Conservation (phyloP, 2,888 invertebrate genomes). For the Anagyrus pseudococci region DNA sequence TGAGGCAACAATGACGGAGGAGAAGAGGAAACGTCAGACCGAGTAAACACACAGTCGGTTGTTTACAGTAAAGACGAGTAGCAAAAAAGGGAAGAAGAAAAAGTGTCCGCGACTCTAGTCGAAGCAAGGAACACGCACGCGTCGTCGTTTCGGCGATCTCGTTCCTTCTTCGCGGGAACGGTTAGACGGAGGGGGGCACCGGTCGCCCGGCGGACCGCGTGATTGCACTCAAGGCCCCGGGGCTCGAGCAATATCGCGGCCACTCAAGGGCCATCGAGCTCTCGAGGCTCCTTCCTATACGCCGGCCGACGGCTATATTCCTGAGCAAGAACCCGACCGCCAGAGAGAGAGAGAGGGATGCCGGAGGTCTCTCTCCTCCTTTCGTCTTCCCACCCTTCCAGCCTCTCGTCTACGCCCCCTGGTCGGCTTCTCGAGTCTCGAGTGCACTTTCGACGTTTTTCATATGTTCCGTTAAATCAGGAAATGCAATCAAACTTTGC, state of each 20-base stretch:
- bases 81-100: not conserved
- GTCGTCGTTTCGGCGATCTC: too few species aligned
- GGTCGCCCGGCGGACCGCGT: slow-evolving; percentile 41
- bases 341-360: too few species aligned
- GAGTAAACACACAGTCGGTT: not conserved
- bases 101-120: too few species aligned
- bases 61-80: not conserved
- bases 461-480: slow-evolving; percentile 39
- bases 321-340: slow-evolving; percentile 2
- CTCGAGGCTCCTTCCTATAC: too few species aligned
- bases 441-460: slow-evolving; percentile 39
- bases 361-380: slow-evolving; percentile 9
- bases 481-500: slow-evolving; percentile 38
- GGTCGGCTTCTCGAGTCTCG: slow-evolving; percentile 5
- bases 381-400: not conserved
- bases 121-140: too few species aligned
- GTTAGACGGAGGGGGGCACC: slow-evolving; percentile 21
- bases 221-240: slow-evolving; percentile 60
- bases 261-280: slow-evolving; percentile 61
- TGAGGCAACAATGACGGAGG: slow-evolving; percentile 9
- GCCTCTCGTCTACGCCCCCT: slow-evolving; percentile 24
- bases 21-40: slow-evolving; percentile 15
- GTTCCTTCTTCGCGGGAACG: slow-evolving; percentile 11
- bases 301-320: slow-evolving; percentile 37
- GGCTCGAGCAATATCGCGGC: slow-evolving; percentile 58